Percentiles rank a stretch among this genome's conserved stretches.
Evolutionary conservation across 2,797 vertebrate genomes (phyloP).

Genomic region (Antennarius maculatus): DNA sequence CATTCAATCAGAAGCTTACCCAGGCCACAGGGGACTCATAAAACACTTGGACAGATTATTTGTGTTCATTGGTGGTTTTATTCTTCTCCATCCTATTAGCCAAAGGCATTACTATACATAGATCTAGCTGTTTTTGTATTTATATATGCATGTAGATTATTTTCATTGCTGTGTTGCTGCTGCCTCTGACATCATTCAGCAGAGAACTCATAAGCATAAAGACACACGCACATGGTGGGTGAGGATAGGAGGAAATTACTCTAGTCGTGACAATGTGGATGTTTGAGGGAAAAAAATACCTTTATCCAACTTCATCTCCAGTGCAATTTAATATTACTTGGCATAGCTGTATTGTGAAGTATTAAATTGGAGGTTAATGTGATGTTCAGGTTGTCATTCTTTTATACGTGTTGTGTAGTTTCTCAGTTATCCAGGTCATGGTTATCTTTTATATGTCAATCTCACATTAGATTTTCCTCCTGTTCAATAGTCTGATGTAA

Average conservation of each 20-base stretch:
- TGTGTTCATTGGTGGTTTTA: slow-evolving; percentile 27
- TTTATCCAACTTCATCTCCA: not conserved
- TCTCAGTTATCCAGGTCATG: no score
- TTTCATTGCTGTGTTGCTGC: slow-evolving; percentile 8
- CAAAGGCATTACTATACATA: slow-evolving; percentile 24
- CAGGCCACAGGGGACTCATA: slow-evolving; percentile 7
- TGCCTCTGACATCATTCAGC: slow-evolving; percentile 18
- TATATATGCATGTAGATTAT: slow-evolving; percentile 21
- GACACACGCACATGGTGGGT: slow-evolving; percentile 2
- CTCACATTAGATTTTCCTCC: not conserved
- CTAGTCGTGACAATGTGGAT: slow-evolving; percentile 4
- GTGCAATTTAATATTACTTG: not conserved
- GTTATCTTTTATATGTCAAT: no score
- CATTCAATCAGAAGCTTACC: slow-evolving; percentile 20
- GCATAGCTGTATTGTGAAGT: no score
- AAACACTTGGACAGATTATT: slow-evolving; percentile 13
- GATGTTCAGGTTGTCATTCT: not conserved
- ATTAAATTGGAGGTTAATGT: not conserved
- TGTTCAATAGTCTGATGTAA: not conserved
- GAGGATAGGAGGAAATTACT: not conserved
- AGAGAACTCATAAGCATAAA: slow-evolving; percentile 2
- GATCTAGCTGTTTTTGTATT: not conserved
- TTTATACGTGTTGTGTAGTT: not conserved
- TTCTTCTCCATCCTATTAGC: slow-evolving; percentile 3
- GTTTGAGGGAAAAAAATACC: not conserved